phyloP scores from a whole-genome alignment of 2,113 vertebrate genomes.

The Otolemur garnettii region DNA sequence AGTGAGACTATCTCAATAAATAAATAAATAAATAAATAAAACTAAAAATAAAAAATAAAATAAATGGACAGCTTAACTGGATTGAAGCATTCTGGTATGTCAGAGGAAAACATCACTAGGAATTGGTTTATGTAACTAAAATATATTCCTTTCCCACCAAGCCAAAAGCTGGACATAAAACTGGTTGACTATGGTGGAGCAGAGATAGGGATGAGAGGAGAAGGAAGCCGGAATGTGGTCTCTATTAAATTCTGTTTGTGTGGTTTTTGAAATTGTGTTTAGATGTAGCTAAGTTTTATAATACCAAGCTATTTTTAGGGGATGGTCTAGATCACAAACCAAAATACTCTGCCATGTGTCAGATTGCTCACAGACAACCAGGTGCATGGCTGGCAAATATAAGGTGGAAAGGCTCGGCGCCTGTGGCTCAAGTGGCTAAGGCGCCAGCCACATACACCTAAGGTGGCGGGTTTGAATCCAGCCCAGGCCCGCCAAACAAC shows the following conservation, averaged over 20 bases:
- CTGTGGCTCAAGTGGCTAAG: no score
- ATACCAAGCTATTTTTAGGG: constrained; percentile 49
- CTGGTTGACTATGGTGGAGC: background rate
- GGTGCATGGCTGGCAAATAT: constrained; percentile 1
- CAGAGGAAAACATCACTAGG: constrained; percentile 24
- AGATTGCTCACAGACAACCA: constrained; percentile 12
- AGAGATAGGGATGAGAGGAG: background rate
- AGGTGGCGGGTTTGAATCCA: no score
- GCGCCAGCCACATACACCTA: no score
- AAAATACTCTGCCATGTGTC: background rate
- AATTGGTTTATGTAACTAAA: constrained; percentile 37
- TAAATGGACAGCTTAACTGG: constrained; percentile 35
- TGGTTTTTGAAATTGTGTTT: constrained; percentile 40
- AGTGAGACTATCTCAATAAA: no score
- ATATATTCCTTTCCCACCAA: background rate
- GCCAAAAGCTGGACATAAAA: constrained; percentile 3
- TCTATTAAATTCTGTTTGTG: background rate
- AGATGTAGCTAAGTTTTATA: constrained; percentile 31
- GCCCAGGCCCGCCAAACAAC: no score
- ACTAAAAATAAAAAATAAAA: no score
- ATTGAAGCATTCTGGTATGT: background rate
- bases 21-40: no score
- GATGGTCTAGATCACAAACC: background rate
- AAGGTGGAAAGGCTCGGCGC: background rate
- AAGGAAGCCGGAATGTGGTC: background rate